Evolutionary conservation across 2,888 invertebrate species (phyloP), one percentile per base, ranked within the genome.

Genomic region (Erebia ligea): DNA sequence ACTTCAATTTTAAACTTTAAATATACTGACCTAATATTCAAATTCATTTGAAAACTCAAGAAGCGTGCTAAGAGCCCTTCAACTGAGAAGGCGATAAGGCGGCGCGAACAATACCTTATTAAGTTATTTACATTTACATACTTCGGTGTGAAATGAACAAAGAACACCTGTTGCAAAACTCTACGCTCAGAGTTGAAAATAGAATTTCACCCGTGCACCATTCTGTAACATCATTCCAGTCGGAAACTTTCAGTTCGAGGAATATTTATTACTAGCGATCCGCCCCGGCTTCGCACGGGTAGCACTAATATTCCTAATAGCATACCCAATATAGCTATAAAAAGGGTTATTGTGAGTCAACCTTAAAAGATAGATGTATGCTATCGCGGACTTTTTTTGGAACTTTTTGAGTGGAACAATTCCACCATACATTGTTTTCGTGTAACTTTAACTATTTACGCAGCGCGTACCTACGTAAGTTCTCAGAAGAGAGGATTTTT

Each of bases 51-150:
- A 45, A 45, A 67, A 57, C 58, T 67, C 25, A 57, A 67, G 45
- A 67, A 42, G 25, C 45, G n/a, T 25, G 66, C 42, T 25, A 57
- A 65, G 58, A 17, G 56, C 40, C 66, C 56, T 66, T 21, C 56
- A 56, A 57, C 40, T 45, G 15, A 61, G 17, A 34, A 59, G 34
- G 50, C 67, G 59, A 61, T 67, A 67, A 61, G 59, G 52, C 40
- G 40, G 50, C 50, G 19, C 59, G 67, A 67, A 52, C 50, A 61
- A 59, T 61, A 40, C 59, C 67, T 67, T 67, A 67, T 67, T 67
- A 67, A 61, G 52, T 67, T 67, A 67, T 67, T 67, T 67, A 67
- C 67, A 52, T 67, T 67, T 52, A 67, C 67, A 58, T 67, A 67
- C 67, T 61, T 34, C 48, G 40, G 25, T 61, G 52, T 67, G 61